Evolutionary conservation across 2,113 vertebrate genomes (phyloP).

Genomic region (Dendropsophus ebraccatus): DNA sequence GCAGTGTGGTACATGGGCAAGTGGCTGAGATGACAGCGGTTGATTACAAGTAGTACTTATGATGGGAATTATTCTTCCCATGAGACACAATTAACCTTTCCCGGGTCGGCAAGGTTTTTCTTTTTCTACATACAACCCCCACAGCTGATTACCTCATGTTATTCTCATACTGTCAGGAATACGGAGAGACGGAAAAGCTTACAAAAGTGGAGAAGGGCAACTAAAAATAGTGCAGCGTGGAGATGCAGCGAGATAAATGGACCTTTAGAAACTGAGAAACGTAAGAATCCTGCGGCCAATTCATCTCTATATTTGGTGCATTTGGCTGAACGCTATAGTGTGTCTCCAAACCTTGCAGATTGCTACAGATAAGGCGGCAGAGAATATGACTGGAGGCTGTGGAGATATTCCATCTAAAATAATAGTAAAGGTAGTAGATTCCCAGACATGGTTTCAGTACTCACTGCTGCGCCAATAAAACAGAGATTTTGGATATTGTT

Average conservation of each 20-base stretch:
- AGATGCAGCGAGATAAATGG: constrained; percentile 28
- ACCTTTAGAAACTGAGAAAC: not conserved
- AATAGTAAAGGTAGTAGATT: not conserved
- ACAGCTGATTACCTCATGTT: constrained; percentile 53
- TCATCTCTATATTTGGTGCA: constrained; percentile 1
- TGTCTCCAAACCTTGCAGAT: not conserved
- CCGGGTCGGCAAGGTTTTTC: constrained; percentile 31
- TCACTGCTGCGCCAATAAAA: not conserved
- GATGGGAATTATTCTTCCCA: constrained; percentile 59
- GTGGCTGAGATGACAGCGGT: constrained; percentile 47
- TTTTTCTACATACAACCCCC: not conserved
- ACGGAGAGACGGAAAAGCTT: constrained; percentile 24
- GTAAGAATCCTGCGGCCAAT: constrained; percentile 15
- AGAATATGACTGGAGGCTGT: not conserved
- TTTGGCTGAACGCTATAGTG: not conserved
- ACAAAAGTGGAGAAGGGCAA: constrained; percentile 46
- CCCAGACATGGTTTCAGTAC: not conserved
- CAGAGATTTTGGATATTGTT: not conserved
- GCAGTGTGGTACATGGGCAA: constrained; percentile 42
- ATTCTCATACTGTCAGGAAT: constrained; percentile 37
- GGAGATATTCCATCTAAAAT: too few species aligned
- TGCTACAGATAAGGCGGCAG: not conserved
- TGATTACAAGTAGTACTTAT: constrained; percentile 59
- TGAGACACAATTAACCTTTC: constrained; percentile 59
- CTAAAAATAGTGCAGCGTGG: constrained; percentile 38